These are phyloP conservation scores for Prionailurus bengalensis DNA, from an alignment of 2,113 vertebrate genomes.

Conservation along the genomic window DNA sequence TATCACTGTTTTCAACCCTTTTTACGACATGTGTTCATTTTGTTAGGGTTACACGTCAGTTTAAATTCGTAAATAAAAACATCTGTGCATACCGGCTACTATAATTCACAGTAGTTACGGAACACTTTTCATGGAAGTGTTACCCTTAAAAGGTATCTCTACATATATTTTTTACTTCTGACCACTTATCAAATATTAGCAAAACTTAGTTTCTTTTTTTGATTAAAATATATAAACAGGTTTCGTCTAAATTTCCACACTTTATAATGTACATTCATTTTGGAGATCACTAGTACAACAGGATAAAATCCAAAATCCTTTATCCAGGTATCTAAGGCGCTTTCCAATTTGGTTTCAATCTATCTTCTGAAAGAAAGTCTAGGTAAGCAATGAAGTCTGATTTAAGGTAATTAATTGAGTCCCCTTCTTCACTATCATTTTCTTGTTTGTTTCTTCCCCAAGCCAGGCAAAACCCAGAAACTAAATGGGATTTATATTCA, in stretches of 20 bases:
- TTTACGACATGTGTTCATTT: not conserved
- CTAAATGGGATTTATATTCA: conserved; percentile 42
- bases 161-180: conserved; percentile 37
- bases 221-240: not conserved
- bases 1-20: not conserved
- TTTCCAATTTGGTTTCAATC: not conserved
- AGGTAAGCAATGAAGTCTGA: conserved; percentile 18
- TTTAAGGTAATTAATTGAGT: not conserved
- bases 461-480: conserved; percentile 27
- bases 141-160: not conserved
- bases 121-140: conserved; percentile 22
- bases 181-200: not conserved
- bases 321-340: not conserved
- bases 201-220: conserved; percentile 35
- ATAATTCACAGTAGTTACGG: not conserved
- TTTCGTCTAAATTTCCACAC: conserved; percentile 33
- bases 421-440: not conserved
- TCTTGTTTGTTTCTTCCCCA: not conserved
- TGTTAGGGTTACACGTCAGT: not conserved
- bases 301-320: conserved; percentile 15
- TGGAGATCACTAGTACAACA: not conserved
- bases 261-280: not conserved
- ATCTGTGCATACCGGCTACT: not conserved
- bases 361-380: not conserved
- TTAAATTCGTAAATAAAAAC: not conserved